Evolutionary conservation across 2,888 invertebrate genomes (phyloP), one percentile per base, ranked within the genome.

Genomic region (Euproctis similis): DNA sequence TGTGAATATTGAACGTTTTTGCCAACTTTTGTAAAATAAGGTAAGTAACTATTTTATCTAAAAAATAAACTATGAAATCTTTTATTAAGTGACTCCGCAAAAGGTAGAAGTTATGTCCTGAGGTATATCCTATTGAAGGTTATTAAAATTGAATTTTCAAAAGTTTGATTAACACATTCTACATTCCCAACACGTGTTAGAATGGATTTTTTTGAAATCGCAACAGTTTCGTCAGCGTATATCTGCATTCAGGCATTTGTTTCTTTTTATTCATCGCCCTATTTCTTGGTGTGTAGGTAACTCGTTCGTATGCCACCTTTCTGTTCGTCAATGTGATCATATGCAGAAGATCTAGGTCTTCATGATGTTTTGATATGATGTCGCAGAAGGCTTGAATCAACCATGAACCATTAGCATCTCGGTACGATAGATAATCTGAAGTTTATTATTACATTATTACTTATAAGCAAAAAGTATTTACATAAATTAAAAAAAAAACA

Each of bases 221-320:
- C 12, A 48, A 14, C 5, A 47, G 30, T 34, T 72, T 78, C 0
- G 75, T 77, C 28, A 80, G 43, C 1, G 73, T 66, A 13, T 57
- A 74, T 22, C 63, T 55, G 0, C 71, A 67, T 39, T 77, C 80
- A 0, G 76, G 71, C 52, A 70, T 74, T 36, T 71, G 71, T 34
- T 75, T 75, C 38, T 68, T 77, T 10, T 65, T 48, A 20, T 67
- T 46, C 2, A 47, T 52, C 0, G 30, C 31, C 6, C 5, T 30
- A 5, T 55, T 33, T 0, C 25, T 39, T 1, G 64, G 61, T 0
- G 62, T 53, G 31, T 59, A 53, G 0, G 72, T 64, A 2, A 24
- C 32, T 14, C 56, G 48, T 1, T 64, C 52, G 29, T 58, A 60
- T 0, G 72, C 70, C 2, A 73, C 65, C 16, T 43, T 40, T 13